Percentiles rank a stretch among this genome's conserved stretches.
Conservation (phyloP, 2,113 vertebrate genomes). For the Pterophyllum scalare region DNA sequence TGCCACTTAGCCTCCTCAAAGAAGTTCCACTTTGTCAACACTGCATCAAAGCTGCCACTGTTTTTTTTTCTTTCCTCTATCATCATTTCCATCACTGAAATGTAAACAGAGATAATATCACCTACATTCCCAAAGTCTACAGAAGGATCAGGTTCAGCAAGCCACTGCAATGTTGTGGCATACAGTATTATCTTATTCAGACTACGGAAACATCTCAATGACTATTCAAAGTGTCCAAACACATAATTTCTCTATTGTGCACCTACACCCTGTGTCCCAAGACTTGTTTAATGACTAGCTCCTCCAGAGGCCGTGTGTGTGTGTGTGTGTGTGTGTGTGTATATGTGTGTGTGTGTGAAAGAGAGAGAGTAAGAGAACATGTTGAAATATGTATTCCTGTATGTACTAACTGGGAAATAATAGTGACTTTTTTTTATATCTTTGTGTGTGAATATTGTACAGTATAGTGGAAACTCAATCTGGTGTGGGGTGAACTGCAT, state of each 20-base stretch:
- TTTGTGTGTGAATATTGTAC: constrained; percentile 49
- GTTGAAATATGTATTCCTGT: too few species aligned
- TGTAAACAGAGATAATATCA: constrained; percentile 71
- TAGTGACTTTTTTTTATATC: too few species aligned
- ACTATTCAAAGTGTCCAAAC: constrained; percentile 68
- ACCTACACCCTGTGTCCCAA: constrained; percentile 61
- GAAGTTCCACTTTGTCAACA: constrained; percentile 34
- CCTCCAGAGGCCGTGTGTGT: constrained; percentile 64
- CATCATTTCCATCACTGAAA: constrained; percentile 54
- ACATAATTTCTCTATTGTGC: constrained; percentile 71
- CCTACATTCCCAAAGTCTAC: constrained; percentile 53
- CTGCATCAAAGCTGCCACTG: constrained; percentile 21
- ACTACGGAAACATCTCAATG: constrained; percentile 73
- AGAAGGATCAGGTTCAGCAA: constrained; percentile 61
- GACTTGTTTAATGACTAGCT: constrained; percentile 63
- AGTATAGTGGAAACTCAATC: constrained; percentile 68
- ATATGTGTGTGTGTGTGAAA: constrained; percentile 42
- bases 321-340: constrained; percentile 22
- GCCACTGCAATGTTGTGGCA: constrained; percentile 50
- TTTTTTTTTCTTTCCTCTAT: constrained; percentile 19
- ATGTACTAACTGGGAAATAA: too few species aligned
- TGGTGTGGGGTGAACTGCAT: constrained; percentile 65
- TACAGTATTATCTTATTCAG: constrained; percentile 54
- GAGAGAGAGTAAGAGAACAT: too few species aligned
- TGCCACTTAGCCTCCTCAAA: neutral